Evolutionary conservation across 1,140 invertebrate species (phyloP).

Genomic region (Drosophila carrolli): DNA sequence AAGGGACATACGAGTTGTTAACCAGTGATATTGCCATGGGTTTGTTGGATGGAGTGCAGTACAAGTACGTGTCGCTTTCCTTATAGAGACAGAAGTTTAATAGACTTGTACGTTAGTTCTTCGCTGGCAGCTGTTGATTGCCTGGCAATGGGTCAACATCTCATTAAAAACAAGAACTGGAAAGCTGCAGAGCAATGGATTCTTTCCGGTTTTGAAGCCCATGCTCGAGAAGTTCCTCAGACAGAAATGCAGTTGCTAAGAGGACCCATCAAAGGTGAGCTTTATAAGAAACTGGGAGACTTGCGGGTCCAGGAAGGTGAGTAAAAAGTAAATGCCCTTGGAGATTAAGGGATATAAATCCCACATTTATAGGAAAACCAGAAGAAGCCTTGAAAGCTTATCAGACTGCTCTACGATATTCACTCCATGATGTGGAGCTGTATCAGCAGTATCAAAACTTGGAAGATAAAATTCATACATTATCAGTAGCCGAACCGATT

Average conservation of each 20-base stretch:
- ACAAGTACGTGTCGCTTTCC: background rate
- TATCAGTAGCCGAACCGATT: background rate
- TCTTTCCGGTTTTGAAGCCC: background rate
- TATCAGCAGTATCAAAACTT: background rate
- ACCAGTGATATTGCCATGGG: constrained; percentile 5
- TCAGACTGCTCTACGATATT: background rate
- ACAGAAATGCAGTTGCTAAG: background rate
- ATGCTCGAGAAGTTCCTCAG: background rate
- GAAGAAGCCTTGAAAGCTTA: background rate
- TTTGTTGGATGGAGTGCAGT: constrained; percentile 18
- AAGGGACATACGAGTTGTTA: background rate
- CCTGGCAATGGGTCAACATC: background rate
- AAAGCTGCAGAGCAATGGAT: background rate
- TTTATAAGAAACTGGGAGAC: background rate
- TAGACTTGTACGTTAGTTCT: background rate
- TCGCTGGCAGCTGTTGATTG: constrained; percentile 7
- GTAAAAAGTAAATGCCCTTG: background rate
- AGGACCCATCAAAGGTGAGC: background rate
- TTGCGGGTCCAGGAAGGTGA: background rate
- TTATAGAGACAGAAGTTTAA: too few relatives aligned
- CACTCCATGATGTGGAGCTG: constrained; percentile 6
- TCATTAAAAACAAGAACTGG: background rate
- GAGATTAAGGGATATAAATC: background rate
- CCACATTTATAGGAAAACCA: background rate
- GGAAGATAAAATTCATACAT: background rate